Percentiles rank a stretch among this genome's conserved stretches.
These are phyloP conservation scores for Vultur gryphus DNA, from an alignment of 2,797 vertebrate genomes.

Conservation along the genomic window DNA sequence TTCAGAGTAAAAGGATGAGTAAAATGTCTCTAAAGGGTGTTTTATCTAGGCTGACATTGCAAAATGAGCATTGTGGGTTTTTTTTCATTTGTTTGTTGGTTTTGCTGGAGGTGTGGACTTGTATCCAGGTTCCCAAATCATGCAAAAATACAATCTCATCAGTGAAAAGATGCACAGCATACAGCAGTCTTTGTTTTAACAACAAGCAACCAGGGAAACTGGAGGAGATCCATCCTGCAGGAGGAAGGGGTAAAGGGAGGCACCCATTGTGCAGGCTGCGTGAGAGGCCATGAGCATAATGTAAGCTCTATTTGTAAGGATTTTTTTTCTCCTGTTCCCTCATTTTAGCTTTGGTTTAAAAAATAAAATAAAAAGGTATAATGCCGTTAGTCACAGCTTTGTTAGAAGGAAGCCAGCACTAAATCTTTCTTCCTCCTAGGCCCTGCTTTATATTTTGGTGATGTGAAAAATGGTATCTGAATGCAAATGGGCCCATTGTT, in stretches of 20 bases:
- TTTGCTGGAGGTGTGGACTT: not conserved
- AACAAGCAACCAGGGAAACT: not conserved
- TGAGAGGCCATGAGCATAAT: not conserved
- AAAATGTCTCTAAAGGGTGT: not conserved
- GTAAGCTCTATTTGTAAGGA: not conserved
- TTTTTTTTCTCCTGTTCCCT: not conserved
- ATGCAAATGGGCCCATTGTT: not conserved
- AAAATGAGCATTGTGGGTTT: not conserved
- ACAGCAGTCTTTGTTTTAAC: not conserved
- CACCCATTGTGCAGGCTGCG: not conserved
- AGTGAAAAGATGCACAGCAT: not conserved
- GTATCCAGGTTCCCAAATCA: not conserved
- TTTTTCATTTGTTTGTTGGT: not conserved
- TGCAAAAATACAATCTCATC: not conserved
- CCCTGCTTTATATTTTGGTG: not conserved
- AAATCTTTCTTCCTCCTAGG: not conserved
- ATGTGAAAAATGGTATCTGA: not conserved
- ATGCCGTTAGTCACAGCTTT: not conserved
- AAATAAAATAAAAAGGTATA: not conserved
- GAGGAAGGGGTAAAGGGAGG: not conserved
- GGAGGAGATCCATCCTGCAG: not conserved
- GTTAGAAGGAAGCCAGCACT: not conserved
- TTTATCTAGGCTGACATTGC: not conserved
- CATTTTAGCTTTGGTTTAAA: not conserved
- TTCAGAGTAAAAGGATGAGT: not conserved